Conservation (phyloP, 23 tunicate species). For the Ciona savignyi region DNA sequence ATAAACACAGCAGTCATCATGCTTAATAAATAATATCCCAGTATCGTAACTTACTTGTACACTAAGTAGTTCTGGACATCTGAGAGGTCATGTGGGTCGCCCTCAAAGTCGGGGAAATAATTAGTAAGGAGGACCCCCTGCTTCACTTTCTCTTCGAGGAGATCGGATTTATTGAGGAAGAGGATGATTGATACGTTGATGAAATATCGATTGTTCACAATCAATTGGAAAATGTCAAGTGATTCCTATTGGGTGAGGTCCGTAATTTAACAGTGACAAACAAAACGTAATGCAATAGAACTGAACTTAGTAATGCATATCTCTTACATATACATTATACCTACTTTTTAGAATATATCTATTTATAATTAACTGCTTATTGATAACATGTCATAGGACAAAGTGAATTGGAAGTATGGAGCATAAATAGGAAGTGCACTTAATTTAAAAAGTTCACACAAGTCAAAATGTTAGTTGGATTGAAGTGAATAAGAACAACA, state of each 20-base stretch:
- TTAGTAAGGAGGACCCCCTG: constrained; percentile 64
- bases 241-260: constrained; percentile 43
- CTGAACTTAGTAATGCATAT: too few species aligned
- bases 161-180: constrained; percentile 93
- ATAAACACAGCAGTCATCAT: too few species aligned
- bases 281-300: too few species aligned
- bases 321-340: too few species aligned
- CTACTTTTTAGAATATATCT: too few species aligned
- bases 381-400: too few species aligned
- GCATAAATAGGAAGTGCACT: not conserved
- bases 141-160: constrained; percentile 77
- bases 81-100: constrained; percentile 53
- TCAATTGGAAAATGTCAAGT: constrained; percentile 90
- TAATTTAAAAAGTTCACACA: not conserved
- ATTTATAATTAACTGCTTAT: too few species aligned
- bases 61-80: constrained; percentile 83
- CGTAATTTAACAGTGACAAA: too few species aligned
- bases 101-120: constrained; percentile 91
- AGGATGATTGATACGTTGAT: constrained; percentile 85
- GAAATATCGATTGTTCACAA: constrained; percentile 82
- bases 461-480: not conserved
- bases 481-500: not conserved
- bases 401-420: too few species aligned
- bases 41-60: constrained; percentile 71
- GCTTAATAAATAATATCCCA: too few species aligned